phyloP scores from a whole-genome alignment of 2,113 vertebrate species.

The Herpetotheres cachinnans region DNA sequence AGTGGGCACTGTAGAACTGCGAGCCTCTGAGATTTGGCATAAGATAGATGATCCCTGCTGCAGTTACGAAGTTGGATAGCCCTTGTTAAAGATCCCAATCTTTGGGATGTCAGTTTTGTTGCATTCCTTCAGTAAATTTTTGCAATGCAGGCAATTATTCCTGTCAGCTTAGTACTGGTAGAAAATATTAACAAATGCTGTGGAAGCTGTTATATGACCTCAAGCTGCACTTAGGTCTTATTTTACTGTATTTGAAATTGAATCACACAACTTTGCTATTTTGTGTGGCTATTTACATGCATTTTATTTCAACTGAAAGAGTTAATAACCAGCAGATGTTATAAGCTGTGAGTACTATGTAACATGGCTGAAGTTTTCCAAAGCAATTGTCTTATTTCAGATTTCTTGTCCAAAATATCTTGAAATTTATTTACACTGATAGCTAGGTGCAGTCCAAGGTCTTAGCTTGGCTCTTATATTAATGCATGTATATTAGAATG shows the following conservation, averaged over 20 bases:
- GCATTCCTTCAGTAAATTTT: not conserved
- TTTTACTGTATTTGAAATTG: not conserved
- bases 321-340: not conserved
- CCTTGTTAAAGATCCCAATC: not conserved
- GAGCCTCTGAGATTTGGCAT: not conserved
- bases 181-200: not conserved
- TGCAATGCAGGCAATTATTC: not conserved
- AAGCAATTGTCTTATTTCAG: not conserved
- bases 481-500: not conserved
- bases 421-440: not conserved
- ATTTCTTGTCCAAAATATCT: not conserved
- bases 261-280: not conserved
- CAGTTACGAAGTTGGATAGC: not conserved
- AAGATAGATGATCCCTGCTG: not conserved
- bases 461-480: not conserved
- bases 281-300: not conserved
- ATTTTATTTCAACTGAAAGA: not conserved
- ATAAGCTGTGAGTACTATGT: not conserved
- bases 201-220: not conserved
- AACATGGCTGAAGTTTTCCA: not conserved
- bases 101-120: not conserved
- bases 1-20: not conserved
- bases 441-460: not conserved
- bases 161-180: not conserved
- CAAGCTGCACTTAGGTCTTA: not conserved